Conservation (phyloP, 2,797 vertebrate species). For the Myotis vivesi region DNA sequence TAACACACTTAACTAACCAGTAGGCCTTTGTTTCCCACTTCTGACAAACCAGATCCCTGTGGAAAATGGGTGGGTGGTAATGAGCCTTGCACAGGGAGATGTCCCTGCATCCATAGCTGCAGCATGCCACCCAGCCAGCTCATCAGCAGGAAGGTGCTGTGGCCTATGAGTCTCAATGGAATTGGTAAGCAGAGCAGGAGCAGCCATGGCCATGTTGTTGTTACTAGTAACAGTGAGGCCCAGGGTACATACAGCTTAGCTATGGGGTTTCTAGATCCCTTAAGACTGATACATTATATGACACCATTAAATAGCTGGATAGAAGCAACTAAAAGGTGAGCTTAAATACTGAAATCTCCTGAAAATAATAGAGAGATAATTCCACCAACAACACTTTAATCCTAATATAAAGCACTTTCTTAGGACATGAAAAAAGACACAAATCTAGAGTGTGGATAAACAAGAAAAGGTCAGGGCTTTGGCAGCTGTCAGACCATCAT, state of each 20-base stretch:
- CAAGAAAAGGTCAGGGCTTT: background rate
- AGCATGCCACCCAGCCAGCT: background rate
- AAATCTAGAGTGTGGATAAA: background rate
- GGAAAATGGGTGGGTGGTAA: background rate
- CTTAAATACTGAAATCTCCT: slow-evolving; percentile 31
- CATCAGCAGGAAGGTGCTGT: background rate
- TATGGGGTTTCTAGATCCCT: background rate
- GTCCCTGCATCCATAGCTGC: too few relatives aligned
- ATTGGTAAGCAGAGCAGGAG: background rate
- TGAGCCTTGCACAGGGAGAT: background rate
- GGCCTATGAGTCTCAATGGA: background rate
- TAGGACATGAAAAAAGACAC: background rate
- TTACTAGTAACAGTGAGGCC: background rate
- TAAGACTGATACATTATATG: background rate
- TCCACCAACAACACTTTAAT: background rate
- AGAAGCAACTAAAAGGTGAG: background rate
- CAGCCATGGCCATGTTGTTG: background rate
- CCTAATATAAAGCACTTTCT: slow-evolving; percentile 7
- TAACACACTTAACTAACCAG: background rate
- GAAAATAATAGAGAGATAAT: background rate
- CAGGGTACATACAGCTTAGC: background rate
- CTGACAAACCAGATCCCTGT: background rate
- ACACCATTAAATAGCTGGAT: background rate
- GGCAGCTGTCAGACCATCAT: background rate
- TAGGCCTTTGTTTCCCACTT: background rate